These are phyloP conservation scores for Drosophila maculinotata DNA, from an alignment of 2,888 invertebrate genomes.

Conservation along the genomic window DNA sequence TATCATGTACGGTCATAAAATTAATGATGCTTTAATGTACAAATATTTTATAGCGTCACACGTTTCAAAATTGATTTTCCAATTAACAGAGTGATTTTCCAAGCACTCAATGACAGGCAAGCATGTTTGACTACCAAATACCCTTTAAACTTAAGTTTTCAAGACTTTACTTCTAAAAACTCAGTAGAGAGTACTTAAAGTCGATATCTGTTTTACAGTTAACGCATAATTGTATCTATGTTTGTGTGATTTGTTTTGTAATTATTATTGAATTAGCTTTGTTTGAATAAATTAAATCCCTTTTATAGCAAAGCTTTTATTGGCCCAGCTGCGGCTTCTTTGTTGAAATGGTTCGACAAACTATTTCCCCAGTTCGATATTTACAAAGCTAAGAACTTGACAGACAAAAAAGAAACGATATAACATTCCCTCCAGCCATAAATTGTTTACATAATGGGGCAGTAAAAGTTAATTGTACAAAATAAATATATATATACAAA, in stretches of 20 bases:
- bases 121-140: background rate
- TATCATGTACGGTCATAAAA: conserved; percentile 44
- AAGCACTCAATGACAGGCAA: background rate
- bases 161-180: background rate
- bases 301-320: conserved; percentile 33
- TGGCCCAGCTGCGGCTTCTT: conserved; percentile 29
- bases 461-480: too few species aligned
- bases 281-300: conserved; percentile 14
- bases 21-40: conserved; percentile 47
- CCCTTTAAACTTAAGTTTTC: background rate
- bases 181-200: background rate
- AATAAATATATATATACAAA: too few species aligned
- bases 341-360: conserved; percentile 11
- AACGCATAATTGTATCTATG: background rate
- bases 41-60: conserved; percentile 21
- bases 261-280: conserved; percentile 19
- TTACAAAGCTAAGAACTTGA: conserved; percentile 3
- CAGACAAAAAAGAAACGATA: background rate
- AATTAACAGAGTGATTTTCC: conserved; percentile 22
- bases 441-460: background rate
- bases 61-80: conserved; percentile 31
- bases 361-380: background rate
- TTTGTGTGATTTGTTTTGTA: background rate
- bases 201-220: background rate
- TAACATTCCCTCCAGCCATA: background rate